Percentiles rank a stretch among this genome's conserved stretches.
Evolutionary conservation across 2,888 invertebrate species (phyloP).

Genomic region (Phyllotreta cruciferae): DNA sequence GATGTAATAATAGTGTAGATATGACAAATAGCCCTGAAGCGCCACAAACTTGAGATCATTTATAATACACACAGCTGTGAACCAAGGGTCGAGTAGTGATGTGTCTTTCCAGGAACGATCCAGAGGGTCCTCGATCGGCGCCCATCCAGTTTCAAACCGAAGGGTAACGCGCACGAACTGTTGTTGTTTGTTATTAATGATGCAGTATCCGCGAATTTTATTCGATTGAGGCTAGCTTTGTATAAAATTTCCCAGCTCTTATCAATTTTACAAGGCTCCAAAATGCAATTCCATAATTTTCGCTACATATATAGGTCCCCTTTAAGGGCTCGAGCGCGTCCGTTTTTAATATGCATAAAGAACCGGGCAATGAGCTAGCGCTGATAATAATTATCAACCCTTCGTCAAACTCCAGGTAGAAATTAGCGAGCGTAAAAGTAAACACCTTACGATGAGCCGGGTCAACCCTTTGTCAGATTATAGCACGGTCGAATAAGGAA

Average conservation of each 20-base stretch:
- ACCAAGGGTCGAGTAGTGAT: constrained; percentile 54
- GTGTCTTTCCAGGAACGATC: constrained; percentile 18
- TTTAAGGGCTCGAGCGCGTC: too few relatives aligned
- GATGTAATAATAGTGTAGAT: constrained; percentile 61
- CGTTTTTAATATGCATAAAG: background rate
- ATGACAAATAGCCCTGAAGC: constrained; percentile 62
- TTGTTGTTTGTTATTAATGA: background rate
- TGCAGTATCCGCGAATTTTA: background rate
- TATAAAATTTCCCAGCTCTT: too few relatives aligned
- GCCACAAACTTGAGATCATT: constrained; percentile 62
- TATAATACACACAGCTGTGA: constrained; percentile 62
- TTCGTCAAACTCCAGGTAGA: constrained; percentile 31
- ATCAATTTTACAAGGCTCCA: too few relatives aligned
- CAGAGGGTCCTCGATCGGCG: too few relatives aligned
- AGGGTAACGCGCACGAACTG: constrained; percentile 7
- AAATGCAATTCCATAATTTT: too few relatives aligned
- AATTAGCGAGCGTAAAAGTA: constrained; percentile 27
- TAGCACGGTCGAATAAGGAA: constrained; percentile 21
- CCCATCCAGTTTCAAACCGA: background rate
- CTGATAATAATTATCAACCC: constrained; percentile 26
- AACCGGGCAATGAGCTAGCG: background rate
- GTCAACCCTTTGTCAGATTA: constrained; percentile 37
- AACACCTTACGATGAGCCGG: constrained; percentile 34
- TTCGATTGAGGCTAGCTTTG: too few relatives aligned
- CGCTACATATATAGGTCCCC: too few relatives aligned